A percentile compares a stretch with the other conserved stretches of the same genome.
phyloP scores from a whole-genome alignment of 2,888 invertebrate genomes.

The Diaprepes abbreviatus region DNA sequence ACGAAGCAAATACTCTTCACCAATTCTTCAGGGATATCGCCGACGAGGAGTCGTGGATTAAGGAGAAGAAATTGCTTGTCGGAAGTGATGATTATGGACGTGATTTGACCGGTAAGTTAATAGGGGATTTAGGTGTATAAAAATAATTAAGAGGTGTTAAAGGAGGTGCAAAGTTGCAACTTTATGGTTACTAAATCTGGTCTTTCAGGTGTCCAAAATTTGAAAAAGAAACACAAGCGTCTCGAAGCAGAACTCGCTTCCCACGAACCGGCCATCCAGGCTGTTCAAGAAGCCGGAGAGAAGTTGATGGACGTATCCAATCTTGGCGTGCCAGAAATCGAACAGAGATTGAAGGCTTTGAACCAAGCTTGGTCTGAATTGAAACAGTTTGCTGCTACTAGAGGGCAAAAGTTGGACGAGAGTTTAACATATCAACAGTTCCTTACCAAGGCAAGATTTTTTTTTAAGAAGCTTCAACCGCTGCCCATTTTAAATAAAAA shows the following conservation, averaged over 20 bases:
- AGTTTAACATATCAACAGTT: slow-evolving; percentile 98
- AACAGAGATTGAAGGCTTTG: slow-evolving; percentile 85
- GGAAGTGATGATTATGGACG: slow-evolving; percentile 99
- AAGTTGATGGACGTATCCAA: slow-evolving; percentile 96
- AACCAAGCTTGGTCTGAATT: slow-evolving; percentile 96
- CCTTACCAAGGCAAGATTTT: slow-evolving; percentile 79
- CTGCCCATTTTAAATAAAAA: background rate
- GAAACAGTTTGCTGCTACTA: slow-evolving; percentile 85
- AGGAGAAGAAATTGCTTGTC: slow-evolving; percentile 95
- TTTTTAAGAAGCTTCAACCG: background rate
- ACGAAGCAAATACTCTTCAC: slow-evolving; percentile 97
- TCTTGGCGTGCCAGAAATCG: slow-evolving; percentile 92
- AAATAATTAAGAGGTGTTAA: too few species aligned
- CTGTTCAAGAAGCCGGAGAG: slow-evolving; percentile 89
- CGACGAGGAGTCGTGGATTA: slow-evolving; percentile 99
- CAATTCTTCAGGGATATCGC: slow-evolving; percentile 99
- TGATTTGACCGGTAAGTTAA: slow-evolving; percentile 83
- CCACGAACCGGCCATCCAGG: slow-evolving; percentile 97
- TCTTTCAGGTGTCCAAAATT: slow-evolving; percentile 91
- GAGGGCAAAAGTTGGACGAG: slow-evolving; percentile 96
- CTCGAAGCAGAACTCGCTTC: slow-evolving; percentile 98
- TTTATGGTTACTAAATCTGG: background rate
- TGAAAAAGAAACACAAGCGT: slow-evolving; percentile 98
- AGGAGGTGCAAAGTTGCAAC: too few species aligned
- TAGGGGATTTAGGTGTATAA: too few species aligned